A percentile compares a stretch with the other conserved stretches of the same genome.
phyloP scores from a whole-genome alignment of 2,797 vertebrate genomes.

The Acanthiza pusilla region DNA sequence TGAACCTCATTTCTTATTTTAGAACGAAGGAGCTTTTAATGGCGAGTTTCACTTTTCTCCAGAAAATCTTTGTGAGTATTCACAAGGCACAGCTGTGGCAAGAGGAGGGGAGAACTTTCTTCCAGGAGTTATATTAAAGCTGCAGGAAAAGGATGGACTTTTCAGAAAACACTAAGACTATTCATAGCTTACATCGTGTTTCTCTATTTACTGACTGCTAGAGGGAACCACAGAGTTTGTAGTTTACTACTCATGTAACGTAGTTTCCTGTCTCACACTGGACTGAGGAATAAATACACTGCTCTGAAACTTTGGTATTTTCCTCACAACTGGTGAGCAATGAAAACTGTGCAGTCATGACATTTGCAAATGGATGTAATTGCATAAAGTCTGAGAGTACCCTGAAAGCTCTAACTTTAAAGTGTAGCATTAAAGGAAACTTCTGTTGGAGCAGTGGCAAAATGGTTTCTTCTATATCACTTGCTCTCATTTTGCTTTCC shows the following conservation, averaged over 20 bases:
- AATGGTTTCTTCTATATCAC: background rate
- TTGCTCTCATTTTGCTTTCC: background rate
- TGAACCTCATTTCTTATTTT: background rate
- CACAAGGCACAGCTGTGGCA: background rate
- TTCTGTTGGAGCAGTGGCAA: background rate
- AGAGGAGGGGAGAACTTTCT: too few species aligned
- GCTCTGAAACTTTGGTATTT: background rate
- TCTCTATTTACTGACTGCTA: background rate
- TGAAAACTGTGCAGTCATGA: background rate
- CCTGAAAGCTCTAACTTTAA: background rate
- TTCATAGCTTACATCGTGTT: accelerated
- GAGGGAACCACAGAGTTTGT: background rate
- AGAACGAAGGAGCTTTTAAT: too few species aligned
- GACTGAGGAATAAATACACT: background rate
- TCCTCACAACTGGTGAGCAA: background rate
- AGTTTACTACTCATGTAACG: accelerated
- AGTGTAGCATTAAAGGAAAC: background rate
- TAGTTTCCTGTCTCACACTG: background rate
- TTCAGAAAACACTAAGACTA: background rate
- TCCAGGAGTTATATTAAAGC: accelerated
- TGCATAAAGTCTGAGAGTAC: too few species aligned
- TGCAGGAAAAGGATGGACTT: background rate
- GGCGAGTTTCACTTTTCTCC: background rate
- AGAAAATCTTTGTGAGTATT: background rate
- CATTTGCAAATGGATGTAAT: background rate